Conservation (phyloP, 2,888 invertebrate species). For the Diarsia dahlii region DNA sequence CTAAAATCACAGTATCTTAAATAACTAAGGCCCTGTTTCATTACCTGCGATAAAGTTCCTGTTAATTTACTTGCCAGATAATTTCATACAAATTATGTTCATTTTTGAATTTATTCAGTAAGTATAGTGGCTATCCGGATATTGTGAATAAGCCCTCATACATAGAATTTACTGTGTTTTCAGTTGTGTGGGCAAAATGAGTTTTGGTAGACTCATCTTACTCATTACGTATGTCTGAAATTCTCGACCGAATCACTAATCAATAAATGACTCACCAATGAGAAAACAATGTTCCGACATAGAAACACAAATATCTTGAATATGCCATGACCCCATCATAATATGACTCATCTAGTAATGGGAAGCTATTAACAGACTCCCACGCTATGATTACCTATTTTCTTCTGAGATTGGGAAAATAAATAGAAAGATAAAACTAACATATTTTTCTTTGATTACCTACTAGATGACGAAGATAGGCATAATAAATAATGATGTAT, state of each 20-base stretch:
- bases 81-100: no score
- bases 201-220: neutral
- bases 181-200: neutral
- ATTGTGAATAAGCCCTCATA: neutral
- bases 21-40: neutral
- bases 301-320: constrained; percentile 22
- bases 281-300: neutral
- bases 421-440: constrained; percentile 25
- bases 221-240: neutral
- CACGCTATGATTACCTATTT: constrained; percentile 37
- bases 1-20: neutral
- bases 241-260: constrained; percentile 10
- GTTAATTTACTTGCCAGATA: no score
- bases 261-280: constrained; percentile 24
- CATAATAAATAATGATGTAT: neutral
- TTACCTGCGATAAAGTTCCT: no score
- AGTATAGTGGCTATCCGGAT: no score
- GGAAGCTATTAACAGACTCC: constrained; percentile 45
- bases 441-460: constrained; percentile 24
- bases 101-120: no score
- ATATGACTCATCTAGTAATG: constrained; percentile 44
- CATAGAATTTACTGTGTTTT: neutral
- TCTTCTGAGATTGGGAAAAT: constrained; percentile 30
- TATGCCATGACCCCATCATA: constrained; percentile 14
- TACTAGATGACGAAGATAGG: neutral